Evolutionary conservation across 2,797 vertebrate species (phyloP), one percentile per base, ranked within the genome.

Genomic region (Myotis vivesi): DNA sequence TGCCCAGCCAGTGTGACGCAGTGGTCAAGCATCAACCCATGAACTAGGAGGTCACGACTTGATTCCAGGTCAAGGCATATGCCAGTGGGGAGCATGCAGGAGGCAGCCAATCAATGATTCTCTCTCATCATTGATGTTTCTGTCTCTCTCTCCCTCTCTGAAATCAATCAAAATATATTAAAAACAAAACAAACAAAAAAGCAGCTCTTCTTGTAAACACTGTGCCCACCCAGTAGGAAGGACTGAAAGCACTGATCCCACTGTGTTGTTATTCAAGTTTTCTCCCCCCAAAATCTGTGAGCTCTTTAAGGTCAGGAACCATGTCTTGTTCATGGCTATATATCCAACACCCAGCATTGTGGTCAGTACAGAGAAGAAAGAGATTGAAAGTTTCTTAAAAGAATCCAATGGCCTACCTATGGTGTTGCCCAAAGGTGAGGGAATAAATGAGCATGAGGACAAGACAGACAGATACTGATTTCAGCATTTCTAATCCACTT

Each of bases 391-490:
- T 38, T 82, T 59, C 83, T 84, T 85, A 10, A 89, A 83, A 90
- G 66, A 87, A 69, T 55, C 87, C 30, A 30, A 2, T 64, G 36
- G n/a, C 64, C 38, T 92, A 44, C n/a, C 51, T 33, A 41, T 38
- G 75, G 69, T 36, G 49, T 89, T 89, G 57, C 75, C 25, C 59
- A 36, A 69, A 92, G 64, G 59, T 68, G 73, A 89, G 53, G 13
- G 55, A 89, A 69, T 49, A 49, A 73, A 81, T 36, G 62, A 64
- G 44, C 87, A 87, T 30, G 28, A 80, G 20, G 28, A 90, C 76
- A 62, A 89, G 51, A 92, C 20, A 92, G 85, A 91, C 76, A 85
- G 94, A 64, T 33, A 84, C 72, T 51, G 57, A 73, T 55, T 94
- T 93, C 75, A 75, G 77, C 22, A 57, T 77, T 87, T 87, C 68